phyloP scores from a whole-genome alignment of 2,113 vertebrate species.

The Smithornis capensis region DNA sequence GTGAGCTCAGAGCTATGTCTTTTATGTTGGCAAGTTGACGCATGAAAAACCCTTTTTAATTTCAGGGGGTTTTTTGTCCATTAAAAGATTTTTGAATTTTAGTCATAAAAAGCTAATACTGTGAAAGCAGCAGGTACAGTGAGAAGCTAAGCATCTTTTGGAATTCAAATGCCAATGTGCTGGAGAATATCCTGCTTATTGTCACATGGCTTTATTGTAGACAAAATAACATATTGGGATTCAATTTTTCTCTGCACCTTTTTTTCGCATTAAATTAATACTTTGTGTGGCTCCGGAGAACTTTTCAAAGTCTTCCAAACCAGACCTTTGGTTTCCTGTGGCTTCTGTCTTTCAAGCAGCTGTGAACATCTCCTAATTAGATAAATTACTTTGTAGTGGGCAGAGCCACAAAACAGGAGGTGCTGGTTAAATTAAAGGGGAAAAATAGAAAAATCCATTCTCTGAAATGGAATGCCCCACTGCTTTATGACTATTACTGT shows the following conservation, averaged over 20 bases:
- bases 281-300: conserved; percentile 73
- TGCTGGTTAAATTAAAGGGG: conserved; percentile 71
- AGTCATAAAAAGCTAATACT: conserved; percentile 36
- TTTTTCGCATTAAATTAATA: conserved; percentile 72
- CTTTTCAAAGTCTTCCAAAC: conserved; percentile 67
- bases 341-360: conserved; percentile 67
- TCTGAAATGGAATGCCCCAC: conserved; percentile 70
- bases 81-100: conserved; percentile 68
- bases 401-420: conserved; percentile 74
- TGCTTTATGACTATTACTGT: conserved; percentile 75
- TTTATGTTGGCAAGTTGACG: conserved; percentile 32
- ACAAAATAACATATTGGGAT: conserved; percentile 65
- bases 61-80: conserved; percentile 23
- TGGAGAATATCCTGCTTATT: conserved; percentile 53
- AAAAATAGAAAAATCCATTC: conserved; percentile 66
- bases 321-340: conserved; percentile 63
- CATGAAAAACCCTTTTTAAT: conserved; percentile 60
- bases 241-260: conserved; percentile 64
- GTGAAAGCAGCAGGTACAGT: conserved; percentile 52
- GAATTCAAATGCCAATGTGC: conserved; percentile 43
- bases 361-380: conserved; percentile 77
- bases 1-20: background rate
- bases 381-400: conserved; percentile 75
- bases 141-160: conserved; percentile 52
- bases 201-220: conserved; percentile 57